These are phyloP conservation scores for Hypanus sabinus DNA, from an alignment of 2,113 vertebrate species.

Conservation along the genomic window DNA sequence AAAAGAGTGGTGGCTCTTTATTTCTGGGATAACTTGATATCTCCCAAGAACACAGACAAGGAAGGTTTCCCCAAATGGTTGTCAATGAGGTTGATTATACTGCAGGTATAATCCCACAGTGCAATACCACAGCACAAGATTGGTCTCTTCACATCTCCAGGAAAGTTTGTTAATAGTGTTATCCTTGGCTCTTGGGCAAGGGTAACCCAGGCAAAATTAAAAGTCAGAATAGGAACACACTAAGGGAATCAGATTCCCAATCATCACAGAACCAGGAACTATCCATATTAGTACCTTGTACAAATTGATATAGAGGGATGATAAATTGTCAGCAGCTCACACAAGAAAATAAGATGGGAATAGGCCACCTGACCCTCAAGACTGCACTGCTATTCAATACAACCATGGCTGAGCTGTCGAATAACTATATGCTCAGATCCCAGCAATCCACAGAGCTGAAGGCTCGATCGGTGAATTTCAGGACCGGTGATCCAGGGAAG, in stretches of 20 bases:
- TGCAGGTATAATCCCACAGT: neutral
- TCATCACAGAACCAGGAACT: neutral
- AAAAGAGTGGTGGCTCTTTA: neutral
- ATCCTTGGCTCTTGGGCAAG: neutral
- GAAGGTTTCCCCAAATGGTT: neutral
- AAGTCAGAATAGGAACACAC: neutral
- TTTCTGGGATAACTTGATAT: neutral
- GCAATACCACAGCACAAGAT: neutral
- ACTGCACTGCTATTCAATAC: too few species aligned
- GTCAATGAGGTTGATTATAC: neutral
- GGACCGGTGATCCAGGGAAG: too few species aligned
- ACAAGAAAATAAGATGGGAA: too few species aligned
- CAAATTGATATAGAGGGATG: neutral
- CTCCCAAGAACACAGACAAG: neutral
- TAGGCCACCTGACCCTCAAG: too few species aligned
- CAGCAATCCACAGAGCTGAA: too few species aligned
- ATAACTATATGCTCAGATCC: too few species aligned
- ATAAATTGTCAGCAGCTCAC: neutral
- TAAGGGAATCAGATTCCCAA: neutral
- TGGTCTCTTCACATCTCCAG: neutral
- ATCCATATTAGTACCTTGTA: neutral
- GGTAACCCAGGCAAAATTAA: neutral
- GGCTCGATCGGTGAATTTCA: too few species aligned
- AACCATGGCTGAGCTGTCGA: too few species aligned
- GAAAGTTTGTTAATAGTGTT: neutral